phyloP scores from a whole-genome alignment of 92 coral and sea anemone genomes.

The Epizoanthus rinbou region DNA sequence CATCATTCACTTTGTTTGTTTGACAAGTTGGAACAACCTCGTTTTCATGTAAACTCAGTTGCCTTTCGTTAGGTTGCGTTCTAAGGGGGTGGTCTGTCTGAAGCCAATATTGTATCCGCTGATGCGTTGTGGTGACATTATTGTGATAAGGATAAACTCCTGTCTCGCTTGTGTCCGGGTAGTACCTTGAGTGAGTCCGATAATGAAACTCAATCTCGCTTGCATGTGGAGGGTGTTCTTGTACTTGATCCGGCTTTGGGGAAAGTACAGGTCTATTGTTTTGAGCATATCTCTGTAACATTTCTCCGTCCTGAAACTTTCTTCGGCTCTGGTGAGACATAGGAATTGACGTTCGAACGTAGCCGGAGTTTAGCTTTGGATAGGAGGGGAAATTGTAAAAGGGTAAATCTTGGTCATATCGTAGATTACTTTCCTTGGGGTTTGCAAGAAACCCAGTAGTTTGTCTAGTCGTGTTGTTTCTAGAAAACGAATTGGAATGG shows the following conservation, averaged over 20 bases:
- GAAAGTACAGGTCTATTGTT: background rate
- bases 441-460: background rate
- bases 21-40: background rate
- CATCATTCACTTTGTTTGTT: background rate
- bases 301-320: background rate
- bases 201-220: background rate
- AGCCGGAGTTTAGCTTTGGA: background rate
- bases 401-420: background rate
- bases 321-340: background rate
- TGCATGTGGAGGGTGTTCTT: background rate
- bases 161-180: background rate
- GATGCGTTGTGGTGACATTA: background rate
- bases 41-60: background rate
- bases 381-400: background rate
- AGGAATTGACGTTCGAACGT: background rate
- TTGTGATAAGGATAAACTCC: background rate
- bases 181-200: background rate
- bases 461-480: background rate
- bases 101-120: constrained; percentile 24
- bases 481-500: background rate
- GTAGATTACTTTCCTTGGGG: background rate
- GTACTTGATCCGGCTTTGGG: background rate
- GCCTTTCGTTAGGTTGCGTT: background rate
- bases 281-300: background rate
- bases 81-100: constrained; percentile 14